Percentiles rank a stretch among this genome's conserved stretches.
Evolutionary conservation across 1,140 invertebrate species (phyloP).

Genomic region (Lepidotrigona ventralis): DNA sequence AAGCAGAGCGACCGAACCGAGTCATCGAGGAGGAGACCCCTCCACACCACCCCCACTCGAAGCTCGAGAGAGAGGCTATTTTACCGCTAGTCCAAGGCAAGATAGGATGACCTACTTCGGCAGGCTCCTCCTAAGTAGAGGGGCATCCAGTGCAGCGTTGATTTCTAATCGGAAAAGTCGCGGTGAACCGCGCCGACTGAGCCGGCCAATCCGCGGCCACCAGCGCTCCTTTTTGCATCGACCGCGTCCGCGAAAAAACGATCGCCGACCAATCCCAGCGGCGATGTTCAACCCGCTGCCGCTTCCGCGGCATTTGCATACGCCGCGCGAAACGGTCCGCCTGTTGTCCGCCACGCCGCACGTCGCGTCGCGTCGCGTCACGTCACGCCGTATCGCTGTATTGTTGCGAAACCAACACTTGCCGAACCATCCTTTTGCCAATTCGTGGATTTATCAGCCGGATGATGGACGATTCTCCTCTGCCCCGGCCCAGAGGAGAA

Average conservation of each 20-base stretch:
- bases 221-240: slow-evolving; percentile 53
- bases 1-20: slow-evolving; percentile 39
- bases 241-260: slow-evolving; percentile 44
- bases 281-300: slow-evolving; percentile 21
- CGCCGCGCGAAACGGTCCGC: slow-evolving; percentile 33
- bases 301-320: slow-evolving; percentile 56
- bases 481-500: background rate
- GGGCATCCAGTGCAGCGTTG: slow-evolving; percentile 74
- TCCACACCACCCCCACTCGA: slow-evolving; percentile 65
- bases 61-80: slow-evolving; percentile 63
- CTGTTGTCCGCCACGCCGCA: background rate
- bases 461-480: background rate
- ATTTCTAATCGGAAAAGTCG: slow-evolving; percentile 79
- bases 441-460: slow-evolving; percentile 11
- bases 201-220: slow-evolving; percentile 65
- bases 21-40: slow-evolving; percentile 57
- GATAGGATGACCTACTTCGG: slow-evolving; percentile 79
- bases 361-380: background rate
- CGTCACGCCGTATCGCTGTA: background rate
- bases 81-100: slow-evolving; percentile 72
- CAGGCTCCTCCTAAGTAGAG: slow-evolving; percentile 79
- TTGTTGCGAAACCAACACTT: background rate
- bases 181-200: slow-evolving; percentile 58
- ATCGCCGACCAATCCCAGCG: slow-evolving; percentile 57
- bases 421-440: background rate